Base-by-base conservation (phyloP, 2,888 invertebrate genomes). In the Ichneumoninae sp. region DNA sequence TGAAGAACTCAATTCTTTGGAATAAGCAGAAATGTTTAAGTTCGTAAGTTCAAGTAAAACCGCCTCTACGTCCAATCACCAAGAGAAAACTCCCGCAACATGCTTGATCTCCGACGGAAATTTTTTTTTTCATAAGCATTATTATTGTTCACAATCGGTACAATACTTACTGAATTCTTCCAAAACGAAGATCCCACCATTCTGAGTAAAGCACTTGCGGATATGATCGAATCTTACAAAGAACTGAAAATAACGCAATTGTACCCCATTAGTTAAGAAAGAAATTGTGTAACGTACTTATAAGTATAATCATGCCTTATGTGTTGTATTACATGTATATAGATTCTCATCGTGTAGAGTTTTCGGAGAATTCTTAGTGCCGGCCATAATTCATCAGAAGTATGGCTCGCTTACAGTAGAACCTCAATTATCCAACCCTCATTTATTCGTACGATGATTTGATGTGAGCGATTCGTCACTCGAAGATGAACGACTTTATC, bases 141-240 rank as follows among this genome's bases (percentile, higher is more conserved):
- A 47, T 40, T 40, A 3, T 47, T 47, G 13, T 33, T 33, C 22
- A 19, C 3, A 50, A 83, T 33, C 85, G 40, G 71, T 60, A 19
- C 30, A 47, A 63, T 91, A 97, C 99, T 98, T 96, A 99, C 99
- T 99, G 95, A 97, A 99, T 96, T 99, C 99, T 95, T 99, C 99
- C 94, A 99, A 96, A 93, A 99, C 97, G 96, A 99, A 99, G 94
- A 99, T 98, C 94, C 98, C 99, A 94, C 99, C 99, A 94, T 99
- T 99, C 95, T 98, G 98, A 85, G 99, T 99, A 95, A 99, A 99
- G 95, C 99, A 99, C 95, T 99, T 99, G 95, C 99, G 97, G 95
- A 99, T 99, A 95, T 99, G 99, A 95, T 98, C 98, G 95, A 99
- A 96, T 94, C 99, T 97, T 94, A 99, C 98, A 96, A 99, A 99